These are phyloP conservation scores for Cantharis flavilabris DNA, from an alignment of 2,888 invertebrate genomes.

Conservation along the genomic window DNA sequence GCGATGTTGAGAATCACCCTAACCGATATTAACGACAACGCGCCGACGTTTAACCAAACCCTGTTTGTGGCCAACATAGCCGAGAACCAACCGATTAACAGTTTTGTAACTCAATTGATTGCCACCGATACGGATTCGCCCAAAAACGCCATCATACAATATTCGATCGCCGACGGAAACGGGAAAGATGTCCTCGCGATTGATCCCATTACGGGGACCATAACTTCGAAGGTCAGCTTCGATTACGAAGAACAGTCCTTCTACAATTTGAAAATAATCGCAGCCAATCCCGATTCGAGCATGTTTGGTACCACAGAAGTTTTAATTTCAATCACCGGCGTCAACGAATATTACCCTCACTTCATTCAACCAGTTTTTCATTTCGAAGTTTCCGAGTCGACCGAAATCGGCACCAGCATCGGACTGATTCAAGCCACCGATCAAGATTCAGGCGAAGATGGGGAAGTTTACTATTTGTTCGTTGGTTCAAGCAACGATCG, in stretches of 20 bases:
- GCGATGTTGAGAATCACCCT: conserved; percentile 84
- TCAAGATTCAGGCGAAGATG: conserved; percentile 86
- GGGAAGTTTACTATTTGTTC: conserved; percentile 87
- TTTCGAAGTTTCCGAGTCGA: conserved; percentile 91
- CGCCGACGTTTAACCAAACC: conserved; percentile 81
- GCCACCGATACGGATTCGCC: conserved; percentile 88
- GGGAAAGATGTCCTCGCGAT: conserved; percentile 77
- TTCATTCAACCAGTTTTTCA: conserved; percentile 90
- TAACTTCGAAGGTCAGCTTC: conserved; percentile 76
- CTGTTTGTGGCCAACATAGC: conserved; percentile 77
- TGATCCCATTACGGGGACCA: conserved; percentile 75
- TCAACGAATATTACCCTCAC: conserved; percentile 87
- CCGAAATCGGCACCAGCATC: conserved; percentile 81
- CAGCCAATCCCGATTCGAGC: conserved; percentile 83
- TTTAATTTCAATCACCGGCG: conserved; percentile 77
- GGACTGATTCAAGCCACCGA: conserved; percentile 88
- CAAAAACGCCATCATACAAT: conserved; percentile 83
- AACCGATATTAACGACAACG: conserved; percentile 92
- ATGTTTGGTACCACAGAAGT: conserved; percentile 79
- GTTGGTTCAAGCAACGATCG: conserved; percentile 91
- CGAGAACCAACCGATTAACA: conserved; percentile 80
- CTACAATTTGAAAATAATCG: conserved; percentile 78
- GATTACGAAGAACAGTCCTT: conserved; percentile 84
- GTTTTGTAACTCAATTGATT: conserved; percentile 72
- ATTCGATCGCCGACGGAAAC: conserved; percentile 77